These are phyloP conservation scores for Amphibalanus amphitrite DNA, from an alignment of 1,140 invertebrate genomes.

Conservation along the genomic window DNA sequence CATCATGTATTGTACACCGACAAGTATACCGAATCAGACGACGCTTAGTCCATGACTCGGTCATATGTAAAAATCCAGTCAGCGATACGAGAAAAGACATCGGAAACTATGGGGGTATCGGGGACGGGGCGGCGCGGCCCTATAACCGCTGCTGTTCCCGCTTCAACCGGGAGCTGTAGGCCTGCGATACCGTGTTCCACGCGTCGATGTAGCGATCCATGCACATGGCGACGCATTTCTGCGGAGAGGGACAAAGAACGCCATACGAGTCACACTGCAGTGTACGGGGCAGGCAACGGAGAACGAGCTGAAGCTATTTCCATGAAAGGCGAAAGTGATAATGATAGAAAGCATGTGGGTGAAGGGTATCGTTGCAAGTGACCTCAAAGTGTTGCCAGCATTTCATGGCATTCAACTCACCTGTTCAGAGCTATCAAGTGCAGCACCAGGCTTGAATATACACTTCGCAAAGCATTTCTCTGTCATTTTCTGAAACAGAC, in stretches of 20 bases:
- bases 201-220: constrained; percentile 96
- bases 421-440: constrained; percentile 78
- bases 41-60: constrained; percentile 2
- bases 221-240: constrained; percentile 94
- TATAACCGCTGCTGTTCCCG: constrained; percentile 33
- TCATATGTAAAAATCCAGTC: background rate
- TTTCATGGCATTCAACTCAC: constrained; percentile 28
- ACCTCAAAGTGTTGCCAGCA: background rate
- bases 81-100: background rate
- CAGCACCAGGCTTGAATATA: constrained; percentile 72
- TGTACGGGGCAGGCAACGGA: no score
- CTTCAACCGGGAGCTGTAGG: constrained; percentile 64
- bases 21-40: background rate
- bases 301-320: no score
- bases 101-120: background rate
- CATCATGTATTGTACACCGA: background rate
- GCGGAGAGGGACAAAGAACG: constrained; percentile 23
- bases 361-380: no score
- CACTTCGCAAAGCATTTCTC: constrained; percentile 96
- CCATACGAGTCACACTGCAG: no score
- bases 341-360: no score
- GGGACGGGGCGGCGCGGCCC: background rate
- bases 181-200: constrained; percentile 72
- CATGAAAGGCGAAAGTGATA: no score
- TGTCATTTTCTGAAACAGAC: constrained; percentile 64